A percentile compares a stretch with the other conserved stretches of the same genome.
These are phyloP conservation scores for Drosophila tsacasi DNA, from an alignment of 1,140 invertebrate genomes.

Conservation along the genomic window DNA sequence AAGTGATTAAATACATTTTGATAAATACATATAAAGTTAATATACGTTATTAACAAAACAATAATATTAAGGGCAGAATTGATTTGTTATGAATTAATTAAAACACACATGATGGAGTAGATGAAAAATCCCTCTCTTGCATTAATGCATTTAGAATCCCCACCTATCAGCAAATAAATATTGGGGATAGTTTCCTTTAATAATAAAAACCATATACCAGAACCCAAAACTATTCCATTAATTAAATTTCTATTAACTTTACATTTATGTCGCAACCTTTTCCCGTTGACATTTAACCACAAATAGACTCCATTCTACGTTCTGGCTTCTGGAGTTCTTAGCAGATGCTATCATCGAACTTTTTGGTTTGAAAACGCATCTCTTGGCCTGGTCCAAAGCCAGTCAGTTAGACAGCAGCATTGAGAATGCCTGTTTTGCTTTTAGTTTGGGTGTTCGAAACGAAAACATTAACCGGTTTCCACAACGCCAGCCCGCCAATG, in stretches of 20 bases:
- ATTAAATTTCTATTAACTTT: not conserved
- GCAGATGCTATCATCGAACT: conserved; percentile 12
- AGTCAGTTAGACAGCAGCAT: conserved; percentile 13
- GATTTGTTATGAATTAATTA: too few relatives aligned
- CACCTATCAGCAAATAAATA: not conserved
- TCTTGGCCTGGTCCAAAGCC: conserved; percentile 34
- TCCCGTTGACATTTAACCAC: conserved; percentile 26
- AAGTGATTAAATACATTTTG: not conserved
- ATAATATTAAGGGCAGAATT: too few relatives aligned
- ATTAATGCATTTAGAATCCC: not conserved
- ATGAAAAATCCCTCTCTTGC: not conserved
- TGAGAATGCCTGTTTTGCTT: conserved; percentile 35
- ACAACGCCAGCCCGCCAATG: conserved; percentile 37
- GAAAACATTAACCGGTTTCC: conserved; percentile 68
- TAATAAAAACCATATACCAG: not conserved
- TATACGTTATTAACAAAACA: not conserved
- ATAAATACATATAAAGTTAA: not conserved
- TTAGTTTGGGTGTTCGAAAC: conserved; percentile 38
- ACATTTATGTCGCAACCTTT: not conserved
- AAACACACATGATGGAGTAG: not conserved
- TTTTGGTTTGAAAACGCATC: conserved; percentile 34
- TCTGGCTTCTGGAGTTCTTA: not conserved
- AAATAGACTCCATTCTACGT: not conserved
- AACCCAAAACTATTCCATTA: not conserved
- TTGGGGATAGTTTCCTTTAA: not conserved